These are phyloP conservation scores for Rhynchopsitta pachyrhyncha DNA, from an alignment of 2,113 vertebrate species.

Conservation along the genomic window DNA sequence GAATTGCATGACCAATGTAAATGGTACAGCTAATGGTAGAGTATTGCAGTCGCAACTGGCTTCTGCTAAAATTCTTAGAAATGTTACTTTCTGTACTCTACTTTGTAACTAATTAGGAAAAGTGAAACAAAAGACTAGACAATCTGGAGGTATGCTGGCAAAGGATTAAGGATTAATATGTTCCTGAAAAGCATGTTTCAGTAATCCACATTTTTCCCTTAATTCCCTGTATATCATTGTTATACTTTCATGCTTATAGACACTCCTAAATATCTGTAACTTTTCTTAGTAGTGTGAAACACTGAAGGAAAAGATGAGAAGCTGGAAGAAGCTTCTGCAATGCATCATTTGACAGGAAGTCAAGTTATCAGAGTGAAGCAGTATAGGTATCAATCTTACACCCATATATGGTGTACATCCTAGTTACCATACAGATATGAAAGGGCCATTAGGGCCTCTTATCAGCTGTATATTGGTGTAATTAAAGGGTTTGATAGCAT, in stretches of 20 bases:
- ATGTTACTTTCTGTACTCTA: background rate
- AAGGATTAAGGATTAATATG: background rate
- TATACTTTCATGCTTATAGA: background rate
- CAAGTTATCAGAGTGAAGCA: slow-evolving; percentile 87
- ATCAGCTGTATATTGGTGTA: slow-evolving; percentile 87
- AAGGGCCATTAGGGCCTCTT: slow-evolving; percentile 90
- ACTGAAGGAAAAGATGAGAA: slow-evolving; percentile 53
- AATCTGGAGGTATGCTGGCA: background rate
- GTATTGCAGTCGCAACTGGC: background rate
- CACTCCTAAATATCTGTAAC: background rate
- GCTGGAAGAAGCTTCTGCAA: slow-evolving; percentile 76
- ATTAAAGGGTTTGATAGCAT: slow-evolving; percentile 90
- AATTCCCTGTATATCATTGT: background rate
- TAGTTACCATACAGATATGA: slow-evolving; percentile 86
- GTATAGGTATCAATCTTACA: slow-evolving; percentile 82
- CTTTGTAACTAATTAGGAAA: background rate
- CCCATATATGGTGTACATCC: slow-evolving; percentile 76
- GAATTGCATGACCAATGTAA: background rate
- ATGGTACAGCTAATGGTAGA: background rate
- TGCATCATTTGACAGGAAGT: slow-evolving; percentile 91
- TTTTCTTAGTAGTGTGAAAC: background rate
- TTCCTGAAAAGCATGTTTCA: background rate
- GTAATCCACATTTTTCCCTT: background rate
- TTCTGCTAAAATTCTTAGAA: background rate
- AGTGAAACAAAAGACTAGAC: background rate